These are phyloP conservation scores for Calyptommatus sinebrachiatus DNA, from an alignment of 2,113 vertebrate genomes.

Conservation along the genomic window DNA sequence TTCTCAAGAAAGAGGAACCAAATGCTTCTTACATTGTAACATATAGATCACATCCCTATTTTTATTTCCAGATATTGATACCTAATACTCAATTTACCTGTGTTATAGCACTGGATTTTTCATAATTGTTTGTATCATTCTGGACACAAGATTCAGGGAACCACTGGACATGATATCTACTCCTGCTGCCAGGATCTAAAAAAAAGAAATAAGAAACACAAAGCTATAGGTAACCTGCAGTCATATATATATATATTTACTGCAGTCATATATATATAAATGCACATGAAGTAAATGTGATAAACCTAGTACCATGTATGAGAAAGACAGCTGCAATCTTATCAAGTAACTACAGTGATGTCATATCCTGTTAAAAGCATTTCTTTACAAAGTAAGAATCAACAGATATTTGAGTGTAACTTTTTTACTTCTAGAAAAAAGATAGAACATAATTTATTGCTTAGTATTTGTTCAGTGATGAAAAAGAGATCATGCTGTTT, in stretches of 20 bases:
- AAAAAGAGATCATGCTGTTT: too few relatives aligned
- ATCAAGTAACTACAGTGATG: fast-evolving
- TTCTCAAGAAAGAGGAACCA: too few relatives aligned
- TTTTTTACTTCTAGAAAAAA: too few relatives aligned
- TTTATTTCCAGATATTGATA: conserved; percentile 1
- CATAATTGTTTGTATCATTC: conserved; percentile 77
- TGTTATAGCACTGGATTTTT: conserved; percentile 76
- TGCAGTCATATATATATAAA: neutral
- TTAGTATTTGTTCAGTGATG: too few relatives aligned
- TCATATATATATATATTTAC: conserved; percentile 22
- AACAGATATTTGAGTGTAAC: too few relatives aligned
- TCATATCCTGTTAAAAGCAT: too few relatives aligned
- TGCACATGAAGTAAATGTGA: neutral
- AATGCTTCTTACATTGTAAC: too few relatives aligned
- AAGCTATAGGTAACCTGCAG: conserved; percentile 1
- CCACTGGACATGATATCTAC: conserved; percentile 87
- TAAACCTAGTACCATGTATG: neutral
- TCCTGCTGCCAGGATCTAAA: conserved; percentile 72
- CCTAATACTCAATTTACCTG: conserved; percentile 70
- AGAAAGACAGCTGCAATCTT: neutral
- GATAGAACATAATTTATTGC: too few relatives aligned
- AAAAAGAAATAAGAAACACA: conserved; percentile 25
- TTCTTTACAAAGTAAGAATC: too few relatives aligned
- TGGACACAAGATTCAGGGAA: conserved; percentile 83
- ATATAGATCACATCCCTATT: neutral